Base-by-base conservation (phyloP, 2,797 vertebrate species). In the Bovichtus variegatus region DNA sequence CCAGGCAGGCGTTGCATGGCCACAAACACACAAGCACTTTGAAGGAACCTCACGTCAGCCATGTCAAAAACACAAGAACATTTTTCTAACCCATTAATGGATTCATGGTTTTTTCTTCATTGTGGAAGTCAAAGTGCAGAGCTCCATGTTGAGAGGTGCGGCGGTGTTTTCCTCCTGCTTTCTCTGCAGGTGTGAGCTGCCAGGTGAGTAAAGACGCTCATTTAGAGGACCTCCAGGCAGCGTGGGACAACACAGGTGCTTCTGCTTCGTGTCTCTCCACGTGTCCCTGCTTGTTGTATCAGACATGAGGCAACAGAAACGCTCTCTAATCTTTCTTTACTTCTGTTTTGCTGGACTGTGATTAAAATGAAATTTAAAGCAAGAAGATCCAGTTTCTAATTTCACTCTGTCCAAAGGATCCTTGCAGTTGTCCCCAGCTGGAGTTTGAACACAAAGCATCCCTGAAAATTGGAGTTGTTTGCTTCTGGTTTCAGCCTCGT, bases 161-260 rank as follows among this genome's bases (percentile, higher is more conserved):
- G 61, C 15, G 2, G 2, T 53, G 50, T 19, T 41, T 47, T 49
- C 43, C 6, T 43, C 57, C 59, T 12, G 29, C 27, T 62, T n/a
- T 66, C 29, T 54, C 6, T 43, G 15, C 12, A 0, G 9, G 47
- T 74, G 53, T 59, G 47, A 74, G 76, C 67, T 36, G 15, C 36
- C 41, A 50, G 64, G 84, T 91, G 83, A 84, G 50, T 82, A 82
- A 90, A 81, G 50, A 73, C 44, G 18, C 49, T 88, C 58, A 59
- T 72, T 67, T 31, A 44, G 27, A 29, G 62, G 31, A 85, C 77
- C 82, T 80, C 34, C n/a, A 59, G 80, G 82, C 63, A 43, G 47
- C 59, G 61, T 31, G 21, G 47, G n/a, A 80, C 53, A 11, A 77
- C 89, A 82, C 88, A 87, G 85, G 73, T 90, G 89, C 83, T 83